Base-by-base conservation (phyloP, 2,888 invertebrate genomes). In the Achlya flavicornis region DNA sequence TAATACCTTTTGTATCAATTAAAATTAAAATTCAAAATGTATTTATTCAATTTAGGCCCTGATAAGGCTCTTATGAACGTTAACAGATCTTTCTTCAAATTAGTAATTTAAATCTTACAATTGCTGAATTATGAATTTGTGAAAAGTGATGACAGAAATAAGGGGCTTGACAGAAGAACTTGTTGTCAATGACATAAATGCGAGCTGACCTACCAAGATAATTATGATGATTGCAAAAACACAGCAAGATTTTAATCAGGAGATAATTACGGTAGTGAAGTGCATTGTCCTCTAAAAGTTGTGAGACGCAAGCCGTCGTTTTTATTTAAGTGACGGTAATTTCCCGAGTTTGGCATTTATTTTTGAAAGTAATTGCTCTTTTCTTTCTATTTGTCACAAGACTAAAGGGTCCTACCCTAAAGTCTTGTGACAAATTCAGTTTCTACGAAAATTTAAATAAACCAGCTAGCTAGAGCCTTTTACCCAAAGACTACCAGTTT, bases 191-290 rank as follows among this genome's bases (percentile, higher is more conserved):
- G 77, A 76, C 83, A 82, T 77, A 71, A 78, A 75, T 83, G 64
- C 59, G 62, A 63, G 70, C 70, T 81, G 83, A 81, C 81, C 80
- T 70, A 71, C 63, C 72, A 65, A 73, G 72, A 67, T 82, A 83
- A 82, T 81, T 66, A 65, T 73, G 41, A 69, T 64, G 64, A 78
- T 73, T 74, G 74, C 76, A 80, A 76, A 75, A 77, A 81, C 43
- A 16, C 65, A 69, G 63, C 71, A 61, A 43, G 66, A 66, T 73
- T 53, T 10, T n/a, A 10, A 53, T 53, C 19, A 53, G 4, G 19
- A 53, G 46, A 46, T 46, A 10, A 8, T 48, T 19, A 19, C 19
- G 19, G 53, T 53, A 3, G 53, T 3, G 46, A 46, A 46, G 16
- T 53, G 53, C 53, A 19, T 10, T 48, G 16, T 53, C 53, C 10